These are phyloP conservation scores for Equus przewalskii DNA, from an alignment of 2,113 vertebrate species.

Conservation along the genomic window DNA sequence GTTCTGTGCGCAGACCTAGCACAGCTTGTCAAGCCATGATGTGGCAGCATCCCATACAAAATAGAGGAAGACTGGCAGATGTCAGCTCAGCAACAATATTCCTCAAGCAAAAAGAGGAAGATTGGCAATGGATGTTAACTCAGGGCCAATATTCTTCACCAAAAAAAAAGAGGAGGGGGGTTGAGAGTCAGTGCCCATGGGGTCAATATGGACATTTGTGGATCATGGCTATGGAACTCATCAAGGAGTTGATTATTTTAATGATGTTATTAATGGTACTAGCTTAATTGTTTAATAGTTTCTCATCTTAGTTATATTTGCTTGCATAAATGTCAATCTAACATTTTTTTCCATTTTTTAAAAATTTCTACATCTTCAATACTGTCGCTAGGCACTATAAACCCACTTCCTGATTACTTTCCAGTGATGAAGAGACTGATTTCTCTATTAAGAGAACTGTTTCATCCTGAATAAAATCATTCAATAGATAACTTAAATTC, in stretches of 20 bases:
- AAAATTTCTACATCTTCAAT: neutral
- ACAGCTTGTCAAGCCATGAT: too few relatives aligned
- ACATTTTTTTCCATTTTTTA: neutral
- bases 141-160: too few relatives aligned
- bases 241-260: neutral
- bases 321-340: neutral
- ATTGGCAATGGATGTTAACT: too few relatives aligned
- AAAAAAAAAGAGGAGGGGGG: too few relatives aligned
- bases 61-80: too few relatives aligned
- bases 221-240: neutral
- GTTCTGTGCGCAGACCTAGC: too few relatives aligned
- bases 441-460: constrained; percentile 3
- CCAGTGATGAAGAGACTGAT: neutral
- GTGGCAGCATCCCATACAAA: too few relatives aligned
- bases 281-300: neutral
- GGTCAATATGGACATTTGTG: neutral
- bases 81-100: too few relatives aligned
- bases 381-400: neutral
- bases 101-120: too few relatives aligned
- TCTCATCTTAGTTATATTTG: neutral
- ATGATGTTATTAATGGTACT: neutral
- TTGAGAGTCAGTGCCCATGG: neutral
- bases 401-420: neutral
- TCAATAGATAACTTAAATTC: neutral
- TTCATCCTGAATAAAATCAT: neutral